Percentiles rank a stretch among this genome's conserved stretches.
Conservation (phyloP, 2,113 vertebrate genomes). For the Gopherus flavomarginatus region DNA sequence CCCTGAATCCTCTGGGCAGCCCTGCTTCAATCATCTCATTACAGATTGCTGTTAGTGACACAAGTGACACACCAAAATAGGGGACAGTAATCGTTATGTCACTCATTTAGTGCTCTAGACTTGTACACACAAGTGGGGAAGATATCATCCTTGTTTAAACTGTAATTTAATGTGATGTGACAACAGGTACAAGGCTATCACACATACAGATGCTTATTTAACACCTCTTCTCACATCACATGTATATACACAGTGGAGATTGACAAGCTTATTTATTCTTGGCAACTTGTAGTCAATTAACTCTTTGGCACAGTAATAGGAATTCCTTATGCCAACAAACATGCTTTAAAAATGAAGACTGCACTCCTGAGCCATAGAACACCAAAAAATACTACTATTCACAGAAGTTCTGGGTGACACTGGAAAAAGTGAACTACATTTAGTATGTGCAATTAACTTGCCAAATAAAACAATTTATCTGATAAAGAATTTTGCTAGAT, state of each 20-base stretch:
- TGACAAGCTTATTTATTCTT: slow-evolving; percentile 57
- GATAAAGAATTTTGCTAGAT: not conserved
- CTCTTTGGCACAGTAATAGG: slow-evolving; percentile 31
- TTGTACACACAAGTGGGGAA: accelerated
- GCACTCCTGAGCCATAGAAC: slow-evolving; percentile 7
- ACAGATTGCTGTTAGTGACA: accelerated
- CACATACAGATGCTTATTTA: not conserved
- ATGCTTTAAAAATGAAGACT: slow-evolving; percentile 53
- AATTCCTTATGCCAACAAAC: slow-evolving; percentile 50
- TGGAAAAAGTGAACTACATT: slow-evolving; percentile 14
- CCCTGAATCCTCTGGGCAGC: no score
- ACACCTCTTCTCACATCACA: slow-evolving; percentile 42
- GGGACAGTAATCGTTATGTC: not conserved
- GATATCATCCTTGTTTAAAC: accelerated
- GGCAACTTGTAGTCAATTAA: slow-evolving; percentile 58
- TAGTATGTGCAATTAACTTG: not conserved
- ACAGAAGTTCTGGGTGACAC: slow-evolving; percentile 31
- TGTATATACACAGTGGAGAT: not conserved
- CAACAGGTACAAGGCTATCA: not conserved
- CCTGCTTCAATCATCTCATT: no score
- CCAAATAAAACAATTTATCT: not conserved
- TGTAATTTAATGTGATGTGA: not conserved
- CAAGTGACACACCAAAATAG: no score
- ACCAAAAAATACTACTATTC: slow-evolving; percentile 22
- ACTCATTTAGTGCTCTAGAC: not conserved